Evolutionary conservation across 2,888 invertebrate species (phyloP).

Genomic region (Harpalus rubripes): DNA sequence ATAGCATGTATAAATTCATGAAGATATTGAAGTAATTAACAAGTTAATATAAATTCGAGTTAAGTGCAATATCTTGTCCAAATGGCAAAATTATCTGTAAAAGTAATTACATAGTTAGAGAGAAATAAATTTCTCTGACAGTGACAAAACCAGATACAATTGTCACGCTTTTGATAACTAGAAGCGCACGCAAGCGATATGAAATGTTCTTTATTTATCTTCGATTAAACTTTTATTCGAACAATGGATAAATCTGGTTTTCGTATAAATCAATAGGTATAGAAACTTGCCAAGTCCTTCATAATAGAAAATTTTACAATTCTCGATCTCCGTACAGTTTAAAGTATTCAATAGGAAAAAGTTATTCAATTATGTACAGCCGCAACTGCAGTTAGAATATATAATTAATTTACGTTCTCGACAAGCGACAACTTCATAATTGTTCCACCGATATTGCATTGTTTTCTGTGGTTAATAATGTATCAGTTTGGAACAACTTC

Average conservation of each 20-base stretch:
- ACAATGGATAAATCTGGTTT: slow-evolving; percentile 30
- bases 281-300: slow-evolving; percentile 11
- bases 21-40: slow-evolving; percentile 3
- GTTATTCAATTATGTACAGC: slow-evolving; percentile 43
- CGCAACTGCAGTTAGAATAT: slow-evolving; percentile 32
- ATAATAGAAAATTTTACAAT: slow-evolving; percentile 25
- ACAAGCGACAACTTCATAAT: slow-evolving; percentile 8
- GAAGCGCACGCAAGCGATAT: slow-evolving; percentile 28
- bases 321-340: slow-evolving; percentile 35
- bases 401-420: slow-evolving; percentile 39
- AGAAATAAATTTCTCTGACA: slow-evolving; percentile 44
- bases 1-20: slow-evolving; percentile 11
- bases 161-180: slow-evolving; percentile 30
- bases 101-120: slow-evolving; percentile 20
- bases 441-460: background rate
- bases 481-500: background rate
- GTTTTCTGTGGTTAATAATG: slow-evolving; percentile 22
- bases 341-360: slow-evolving; percentile 40
- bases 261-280: slow-evolving; percentile 25
- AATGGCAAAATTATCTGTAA: slow-evolving; percentile 21
- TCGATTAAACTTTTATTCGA: slow-evolving; percentile 46
- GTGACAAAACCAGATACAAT: slow-evolving; percentile 31
- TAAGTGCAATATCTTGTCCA: slow-evolving; percentile 41
- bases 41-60: slow-evolving; percentile 11
- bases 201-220: slow-evolving; percentile 42